phyloP scores from a whole-genome alignment of 2,888 invertebrate genomes.

The Pristionchus maxplancki region DNA sequence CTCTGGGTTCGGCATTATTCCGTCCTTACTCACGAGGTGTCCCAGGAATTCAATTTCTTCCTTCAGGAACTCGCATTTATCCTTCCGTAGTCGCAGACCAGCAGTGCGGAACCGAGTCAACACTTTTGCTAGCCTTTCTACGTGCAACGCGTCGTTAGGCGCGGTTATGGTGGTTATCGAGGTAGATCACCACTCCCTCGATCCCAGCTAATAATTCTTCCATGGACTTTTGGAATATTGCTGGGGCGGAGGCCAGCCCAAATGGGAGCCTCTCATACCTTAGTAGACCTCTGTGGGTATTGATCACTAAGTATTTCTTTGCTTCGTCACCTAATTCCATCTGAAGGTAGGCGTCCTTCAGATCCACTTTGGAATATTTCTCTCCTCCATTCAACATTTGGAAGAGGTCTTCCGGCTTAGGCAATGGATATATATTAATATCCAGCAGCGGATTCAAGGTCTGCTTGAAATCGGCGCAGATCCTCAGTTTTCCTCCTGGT shows the following conservation, averaged over 20 bases:
- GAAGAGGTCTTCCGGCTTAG: slow-evolving; percentile 54
- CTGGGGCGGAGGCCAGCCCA: slow-evolving; percentile 53
- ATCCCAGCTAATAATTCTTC: slow-evolving; percentile 66
- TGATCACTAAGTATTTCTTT: slow-evolving; percentile 54
- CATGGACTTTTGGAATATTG: slow-evolving; percentile 60
- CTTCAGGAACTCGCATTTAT: slow-evolving; percentile 66
- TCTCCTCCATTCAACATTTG: slow-evolving; percentile 53
- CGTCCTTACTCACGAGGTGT: slow-evolving; percentile 60
- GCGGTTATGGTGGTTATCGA: slow-evolving; percentile 65
- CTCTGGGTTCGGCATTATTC: slow-evolving; percentile 59
- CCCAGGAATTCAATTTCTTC: slow-evolving; percentile 67
- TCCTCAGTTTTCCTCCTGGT: slow-evolving; percentile 50
- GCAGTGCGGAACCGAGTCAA: slow-evolving; percentile 58
- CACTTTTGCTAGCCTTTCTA: slow-evolving; percentile 56
- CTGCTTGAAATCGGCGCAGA: slow-evolving; percentile 55
- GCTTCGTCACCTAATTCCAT: slow-evolving; percentile 59
- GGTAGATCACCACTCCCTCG: slow-evolving; percentile 56
- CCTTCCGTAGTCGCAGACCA: slow-evolving; percentile 60
- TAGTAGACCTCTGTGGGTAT: slow-evolving; percentile 53
- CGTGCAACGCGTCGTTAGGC: slow-evolving; percentile 54
- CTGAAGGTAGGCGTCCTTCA: slow-evolving; percentile 63
- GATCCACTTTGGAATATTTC: slow-evolving; percentile 55
- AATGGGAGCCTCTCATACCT: slow-evolving; percentile 53
- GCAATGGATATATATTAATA: slow-evolving; percentile 54
- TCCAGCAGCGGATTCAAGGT: slow-evolving; percentile 54